These are phyloP conservation scores for Aphrocallistes beatrix DNA, from an alignment of 37 sponge, comb jelly and placozoan genomes.

Conservation along the genomic window DNA sequence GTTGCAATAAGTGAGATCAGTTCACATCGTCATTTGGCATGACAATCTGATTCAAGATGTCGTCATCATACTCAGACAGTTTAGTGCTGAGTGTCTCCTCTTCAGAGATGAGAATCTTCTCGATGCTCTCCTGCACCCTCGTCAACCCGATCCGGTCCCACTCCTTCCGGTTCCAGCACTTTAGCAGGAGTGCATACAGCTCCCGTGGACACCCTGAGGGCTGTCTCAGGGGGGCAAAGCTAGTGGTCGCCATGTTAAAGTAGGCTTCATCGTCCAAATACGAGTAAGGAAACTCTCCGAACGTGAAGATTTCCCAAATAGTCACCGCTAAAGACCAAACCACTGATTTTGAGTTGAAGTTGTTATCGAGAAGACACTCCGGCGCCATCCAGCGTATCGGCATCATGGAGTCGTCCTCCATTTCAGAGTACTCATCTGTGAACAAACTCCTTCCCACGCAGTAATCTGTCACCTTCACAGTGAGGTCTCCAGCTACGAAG, in stretches of 20 bases:
- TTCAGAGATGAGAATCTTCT: not conserved
- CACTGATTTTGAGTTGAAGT: not conserved
- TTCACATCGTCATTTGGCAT: not conserved
- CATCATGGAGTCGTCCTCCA: conserved; percentile 48
- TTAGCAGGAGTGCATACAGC: not conserved
- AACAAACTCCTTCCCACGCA: conserved; percentile 43
- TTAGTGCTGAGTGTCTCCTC: not conserved
- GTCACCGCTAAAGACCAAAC: conserved; percentile 55
- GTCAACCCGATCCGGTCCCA: not conserved
- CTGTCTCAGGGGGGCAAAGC: conserved; percentile 11
- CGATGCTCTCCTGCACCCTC: not conserved
- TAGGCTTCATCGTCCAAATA: conserved; percentile 25
- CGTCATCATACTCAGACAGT: not conserved
- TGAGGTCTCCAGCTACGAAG: conserved; percentile 47
- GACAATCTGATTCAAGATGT: not conserved
- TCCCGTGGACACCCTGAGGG: not conserved
- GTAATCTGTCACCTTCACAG: conserved; percentile 60
- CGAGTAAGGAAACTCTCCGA: conserved; percentile 39
- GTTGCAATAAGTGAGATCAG: no score
- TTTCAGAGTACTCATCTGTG: conserved; percentile 53
- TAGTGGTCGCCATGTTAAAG: not conserved
- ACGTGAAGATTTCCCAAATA: conserved; percentile 53
- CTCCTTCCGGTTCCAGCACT: not conserved
- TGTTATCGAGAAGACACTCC: conserved; percentile 7
- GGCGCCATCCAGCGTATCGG: conserved; percentile 28